phyloP scores from a whole-genome alignment of 2,113 vertebrate species.

The Aegithalos caudatus region DNA sequence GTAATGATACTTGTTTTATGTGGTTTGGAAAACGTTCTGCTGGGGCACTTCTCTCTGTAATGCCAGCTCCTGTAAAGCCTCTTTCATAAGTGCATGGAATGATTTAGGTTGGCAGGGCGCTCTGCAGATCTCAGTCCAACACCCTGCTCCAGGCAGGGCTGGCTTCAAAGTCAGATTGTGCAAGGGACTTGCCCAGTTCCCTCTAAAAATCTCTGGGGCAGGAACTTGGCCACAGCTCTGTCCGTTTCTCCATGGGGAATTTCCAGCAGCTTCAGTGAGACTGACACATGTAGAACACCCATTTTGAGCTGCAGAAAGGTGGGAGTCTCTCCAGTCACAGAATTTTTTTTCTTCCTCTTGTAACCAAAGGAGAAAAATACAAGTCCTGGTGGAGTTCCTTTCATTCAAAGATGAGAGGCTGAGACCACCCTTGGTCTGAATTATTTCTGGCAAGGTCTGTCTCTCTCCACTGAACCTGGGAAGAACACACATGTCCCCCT shows the following conservation, averaged over 20 bases:
- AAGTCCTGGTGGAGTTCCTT: background rate
- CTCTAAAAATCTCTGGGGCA: background rate
- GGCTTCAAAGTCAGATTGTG: background rate
- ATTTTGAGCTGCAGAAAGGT: background rate
- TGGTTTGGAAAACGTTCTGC: conserved; percentile 14
- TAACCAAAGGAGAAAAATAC: background rate
- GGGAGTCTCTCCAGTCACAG: background rate
- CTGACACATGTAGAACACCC: background rate
- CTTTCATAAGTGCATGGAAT: conserved; percentile 29
- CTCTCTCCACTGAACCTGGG: background rate
- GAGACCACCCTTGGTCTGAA: background rate
- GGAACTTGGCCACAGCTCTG: background rate
- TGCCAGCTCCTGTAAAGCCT: background rate
- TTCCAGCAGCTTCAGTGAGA: background rate
- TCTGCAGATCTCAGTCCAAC: background rate
- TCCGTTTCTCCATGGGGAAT: background rate
- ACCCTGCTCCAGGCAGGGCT: background rate
- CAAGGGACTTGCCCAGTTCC: background rate
- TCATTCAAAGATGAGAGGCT: background rate
- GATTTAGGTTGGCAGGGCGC: background rate
- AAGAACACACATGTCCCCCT: background rate
- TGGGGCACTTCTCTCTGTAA: background rate
- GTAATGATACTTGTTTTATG: background rate
- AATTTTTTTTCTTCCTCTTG: background rate
- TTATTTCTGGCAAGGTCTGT: background rate